Evolutionary conservation across 2,888 invertebrate genomes (phyloP), one percentile per base, ranked within the genome.

Genomic region (Drosophila subquinaria): DNA sequence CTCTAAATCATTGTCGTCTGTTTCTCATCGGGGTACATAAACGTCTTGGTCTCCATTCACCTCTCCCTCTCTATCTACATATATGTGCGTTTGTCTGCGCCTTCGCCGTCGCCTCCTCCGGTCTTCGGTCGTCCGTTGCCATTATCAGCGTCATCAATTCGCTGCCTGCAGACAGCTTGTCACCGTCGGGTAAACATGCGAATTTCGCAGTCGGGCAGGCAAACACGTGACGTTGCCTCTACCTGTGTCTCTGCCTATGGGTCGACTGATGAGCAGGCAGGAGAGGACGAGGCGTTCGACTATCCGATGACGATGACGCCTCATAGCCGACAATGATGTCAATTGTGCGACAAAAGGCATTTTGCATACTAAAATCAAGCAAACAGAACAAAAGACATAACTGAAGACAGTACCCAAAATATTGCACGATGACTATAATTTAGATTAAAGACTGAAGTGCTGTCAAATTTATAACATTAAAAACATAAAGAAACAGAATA

Each of bases 191-290:
- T 79, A 86, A 84, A 80, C 88, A 90, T 79, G 88, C 80, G 88
- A 87, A 91, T 90, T 91, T 90, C 84, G 88, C 89, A 90, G 89
- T 89, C 89, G 90, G 90, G 85, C 86, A 70, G 83, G 79, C 89
- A 86, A 82, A 84, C 83, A 89, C 90, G 86, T 88, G 89, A 89
- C 82, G 77, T 75, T 73, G 79, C 55, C 61, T 65, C 62, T 55
- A 52, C 15, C 35, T 11, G 11, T 72, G 73, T 63, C 65, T 69
- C 48, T 67, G 62, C 45, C 52, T 36, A 38, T 43, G 10, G 57
- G 42, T 23, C 38, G 57, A 17, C 38, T 69, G 72, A 60, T 73
- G 76, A 68, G 60, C 59, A 69, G 57, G 20, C 56, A 60, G 60
- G 17, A 59, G 74, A 70, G 63, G 70, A 79, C 65, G 52, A 69